Percentiles rank a stretch among this genome's conserved stretches.
These are phyloP conservation scores for Hyaena hyaena DNA, from an alignment of 2,113 vertebrate species.

Conservation along the genomic window DNA sequence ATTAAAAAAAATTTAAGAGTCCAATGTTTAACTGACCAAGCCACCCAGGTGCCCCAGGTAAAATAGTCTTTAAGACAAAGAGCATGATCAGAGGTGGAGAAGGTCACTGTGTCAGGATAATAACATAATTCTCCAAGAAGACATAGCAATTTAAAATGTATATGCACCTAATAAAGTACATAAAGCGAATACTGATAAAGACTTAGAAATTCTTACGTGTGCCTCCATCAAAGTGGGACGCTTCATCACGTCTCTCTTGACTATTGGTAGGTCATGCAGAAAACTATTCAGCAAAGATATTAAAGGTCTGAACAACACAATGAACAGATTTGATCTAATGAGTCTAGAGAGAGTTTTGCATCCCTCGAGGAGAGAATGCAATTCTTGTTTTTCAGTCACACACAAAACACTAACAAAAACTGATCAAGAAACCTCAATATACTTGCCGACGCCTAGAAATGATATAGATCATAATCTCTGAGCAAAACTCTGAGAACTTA, in stretches of 20 bases:
- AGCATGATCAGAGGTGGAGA: neutral
- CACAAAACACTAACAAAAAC: neutral
- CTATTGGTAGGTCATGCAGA: neutral
- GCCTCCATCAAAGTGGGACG: neutral
- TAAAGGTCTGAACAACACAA: neutral
- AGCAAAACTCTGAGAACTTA: neutral
- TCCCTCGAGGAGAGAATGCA: neutral
- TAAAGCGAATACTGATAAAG: neutral
- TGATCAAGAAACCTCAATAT: neutral
- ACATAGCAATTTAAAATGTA: neutral
- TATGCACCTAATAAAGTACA: neutral
- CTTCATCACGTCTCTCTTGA: neutral
- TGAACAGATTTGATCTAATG: neutral
- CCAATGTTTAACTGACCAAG: no score
- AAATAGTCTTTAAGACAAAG: neutral
- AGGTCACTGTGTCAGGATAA: neutral
- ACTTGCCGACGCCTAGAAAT: neutral
- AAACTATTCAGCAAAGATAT: neutral
- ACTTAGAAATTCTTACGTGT: neutral
- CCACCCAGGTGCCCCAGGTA: no score
- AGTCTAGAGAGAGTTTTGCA: neutral
- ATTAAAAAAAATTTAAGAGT: no score
- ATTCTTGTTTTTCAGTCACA: neutral
- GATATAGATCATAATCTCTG: neutral
- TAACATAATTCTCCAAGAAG: neutral